Evolutionary conservation across 1,140 invertebrate genomes (phyloP).

Genomic region (Diabrotica virgifera): DNA sequence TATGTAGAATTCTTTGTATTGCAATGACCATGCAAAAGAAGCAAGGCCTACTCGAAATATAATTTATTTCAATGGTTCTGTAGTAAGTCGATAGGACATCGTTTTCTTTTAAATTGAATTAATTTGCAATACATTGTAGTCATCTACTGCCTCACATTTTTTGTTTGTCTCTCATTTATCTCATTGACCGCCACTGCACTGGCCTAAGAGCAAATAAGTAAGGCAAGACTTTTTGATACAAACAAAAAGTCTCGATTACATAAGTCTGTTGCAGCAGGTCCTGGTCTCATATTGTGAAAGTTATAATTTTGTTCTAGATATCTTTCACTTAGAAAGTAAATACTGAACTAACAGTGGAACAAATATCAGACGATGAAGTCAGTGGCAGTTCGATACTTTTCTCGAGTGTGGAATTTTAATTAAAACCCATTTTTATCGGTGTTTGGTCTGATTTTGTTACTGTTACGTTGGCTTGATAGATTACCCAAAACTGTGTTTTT

Average conservation of each 20-base stretch:
- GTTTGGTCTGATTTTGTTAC: too few relatives aligned
- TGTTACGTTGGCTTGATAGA: too few relatives aligned
- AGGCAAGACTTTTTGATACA: background rate
- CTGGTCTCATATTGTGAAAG: conserved; percentile 2
- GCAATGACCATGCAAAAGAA: too few relatives aligned
- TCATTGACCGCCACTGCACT: background rate
- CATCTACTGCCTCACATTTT: too few relatives aligned
- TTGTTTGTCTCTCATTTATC: too few relatives aligned
- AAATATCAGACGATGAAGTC: background rate
- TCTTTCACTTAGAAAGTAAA: conserved; percentile 3
- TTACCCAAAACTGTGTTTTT: too few relatives aligned
- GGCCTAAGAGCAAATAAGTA: background rate
- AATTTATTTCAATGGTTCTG: too few relatives aligned
- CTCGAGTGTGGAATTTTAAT: background rate
- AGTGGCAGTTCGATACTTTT: background rate
- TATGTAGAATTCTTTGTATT: too few relatives aligned
- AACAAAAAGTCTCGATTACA: background rate
- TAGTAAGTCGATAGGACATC: too few relatives aligned
- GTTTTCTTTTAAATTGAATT: too few relatives aligned
- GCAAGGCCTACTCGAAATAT: too few relatives aligned
- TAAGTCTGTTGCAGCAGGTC: conserved; percentile 1
- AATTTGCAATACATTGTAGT: too few relatives aligned
- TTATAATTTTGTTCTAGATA: conserved; percentile 3
- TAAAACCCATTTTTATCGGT: background rate
- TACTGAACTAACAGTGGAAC: conserved; percentile 2